Percentiles rank a stretch among this genome's conserved stretches.
Evolutionary conservation across 2,888 invertebrate species (phyloP).

Genomic region (Dione juno): DNA sequence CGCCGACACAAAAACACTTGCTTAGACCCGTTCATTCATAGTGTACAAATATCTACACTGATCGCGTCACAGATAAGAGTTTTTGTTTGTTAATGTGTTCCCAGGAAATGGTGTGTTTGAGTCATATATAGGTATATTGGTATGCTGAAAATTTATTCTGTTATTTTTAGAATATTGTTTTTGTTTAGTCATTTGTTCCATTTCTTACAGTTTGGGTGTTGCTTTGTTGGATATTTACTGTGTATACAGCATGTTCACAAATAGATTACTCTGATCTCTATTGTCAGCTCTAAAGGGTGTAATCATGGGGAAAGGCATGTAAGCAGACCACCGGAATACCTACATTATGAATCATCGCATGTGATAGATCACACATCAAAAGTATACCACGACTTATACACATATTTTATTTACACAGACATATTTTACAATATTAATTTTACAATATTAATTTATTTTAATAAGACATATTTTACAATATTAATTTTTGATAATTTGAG

Average conservation of each 20-base stretch:
- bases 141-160: not conserved
- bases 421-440: too few species aligned
- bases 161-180: not conserved
- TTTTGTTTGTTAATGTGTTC: conserved; percentile 1
- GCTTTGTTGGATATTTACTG: too few species aligned
- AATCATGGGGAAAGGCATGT: not conserved
- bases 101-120: not conserved
- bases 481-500: not conserved
- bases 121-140: not conserved
- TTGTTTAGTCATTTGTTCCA: not conserved
- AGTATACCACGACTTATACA: not conserved
- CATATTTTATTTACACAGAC: too few species aligned
- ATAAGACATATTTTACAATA: too few species aligned
- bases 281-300: not conserved
- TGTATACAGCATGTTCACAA: too few species aligned
- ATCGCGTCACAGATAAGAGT: not conserved
- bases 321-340: not conserved
- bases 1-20: not conserved
- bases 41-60: conserved; percentile 1
- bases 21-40: conserved; percentile 6
- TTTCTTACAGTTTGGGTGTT: not conserved
- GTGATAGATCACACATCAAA: not conserved
- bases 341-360: not conserved
- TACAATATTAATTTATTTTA: too few species aligned
- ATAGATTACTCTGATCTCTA: too few species aligned